Conservation (phyloP, 2,888 invertebrate genomes). For the Epirrita christyi region DNA sequence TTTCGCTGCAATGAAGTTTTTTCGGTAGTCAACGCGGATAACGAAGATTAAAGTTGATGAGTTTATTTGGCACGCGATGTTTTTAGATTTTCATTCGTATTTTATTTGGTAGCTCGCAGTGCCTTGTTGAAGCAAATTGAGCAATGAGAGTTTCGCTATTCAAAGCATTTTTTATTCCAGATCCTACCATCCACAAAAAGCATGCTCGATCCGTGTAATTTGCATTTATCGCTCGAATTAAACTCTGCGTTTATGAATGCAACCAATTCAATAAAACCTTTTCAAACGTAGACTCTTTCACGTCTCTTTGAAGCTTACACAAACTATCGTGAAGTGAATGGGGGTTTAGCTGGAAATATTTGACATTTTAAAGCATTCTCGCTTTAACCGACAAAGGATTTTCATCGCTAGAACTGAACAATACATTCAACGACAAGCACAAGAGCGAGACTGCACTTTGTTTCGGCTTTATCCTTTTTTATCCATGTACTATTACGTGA, state of each 20-base stretch:
- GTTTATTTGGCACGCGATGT: slow-evolving; percentile 33
- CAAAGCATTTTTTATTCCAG: not conserved
- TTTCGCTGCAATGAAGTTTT: slow-evolving; percentile 24
- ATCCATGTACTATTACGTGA: slow-evolving; percentile 36
- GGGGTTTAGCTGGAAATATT: slow-evolving; percentile 26
- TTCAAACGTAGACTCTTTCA: slow-evolving; percentile 3
- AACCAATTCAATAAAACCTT: slow-evolving; percentile 7
- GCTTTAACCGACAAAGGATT: slow-evolving; percentile 35
- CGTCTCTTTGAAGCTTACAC: slow-evolving; percentile 9
- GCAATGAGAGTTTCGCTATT: slow-evolving; percentile 9
- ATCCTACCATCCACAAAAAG: not conserved
- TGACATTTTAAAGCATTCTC: slow-evolving; percentile 35
- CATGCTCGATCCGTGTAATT: not conserved
- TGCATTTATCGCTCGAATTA: not conserved
- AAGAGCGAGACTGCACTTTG: slow-evolving; percentile 5
- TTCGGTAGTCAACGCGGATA: slow-evolving; percentile 25
- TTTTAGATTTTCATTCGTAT: slow-evolving; percentile 15
- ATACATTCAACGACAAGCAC: slow-evolving; percentile 23
- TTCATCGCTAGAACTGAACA: slow-evolving; percentile 27
- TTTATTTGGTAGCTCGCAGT: slow-evolving; percentile 18
- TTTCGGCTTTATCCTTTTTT: slow-evolving; percentile 34
- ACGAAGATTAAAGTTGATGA: slow-evolving; percentile 33
- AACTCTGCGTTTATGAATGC: not conserved
- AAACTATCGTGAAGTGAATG: slow-evolving; percentile 16
- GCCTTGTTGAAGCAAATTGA: slow-evolving; percentile 16